Conservation (phyloP, 2,797 vertebrate genomes). For the Otus scops region DNA sequence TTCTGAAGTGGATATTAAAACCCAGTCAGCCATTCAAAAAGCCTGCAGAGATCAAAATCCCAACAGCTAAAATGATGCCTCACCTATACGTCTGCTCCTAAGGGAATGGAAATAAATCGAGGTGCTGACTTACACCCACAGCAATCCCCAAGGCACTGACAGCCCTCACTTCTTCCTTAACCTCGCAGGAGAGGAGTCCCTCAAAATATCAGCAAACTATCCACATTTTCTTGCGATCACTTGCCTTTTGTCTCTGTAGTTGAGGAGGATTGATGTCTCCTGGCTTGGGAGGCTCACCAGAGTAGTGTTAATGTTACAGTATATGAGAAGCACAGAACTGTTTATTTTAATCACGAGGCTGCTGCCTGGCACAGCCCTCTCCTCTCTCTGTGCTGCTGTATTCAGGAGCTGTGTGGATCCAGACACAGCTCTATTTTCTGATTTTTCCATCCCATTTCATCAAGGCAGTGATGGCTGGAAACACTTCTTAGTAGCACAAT, state of each 20-base stretch:
- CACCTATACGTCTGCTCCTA: neutral
- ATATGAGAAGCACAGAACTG: neutral
- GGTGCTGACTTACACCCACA: neutral
- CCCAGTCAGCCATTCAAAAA: neutral
- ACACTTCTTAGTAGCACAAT: slow-evolving; percentile 17
- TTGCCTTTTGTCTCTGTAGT: neutral
- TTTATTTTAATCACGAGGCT: neutral
- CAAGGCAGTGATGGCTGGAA: neutral
- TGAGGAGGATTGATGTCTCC: neutral
- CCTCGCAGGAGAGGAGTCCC: neutral
- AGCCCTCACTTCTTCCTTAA: neutral
- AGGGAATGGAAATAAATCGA: neutral
- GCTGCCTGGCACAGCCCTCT: neutral
- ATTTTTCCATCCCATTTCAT: slow-evolving; percentile 27
- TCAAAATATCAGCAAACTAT: neutral
- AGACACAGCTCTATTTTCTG: slow-evolving; percentile 14
- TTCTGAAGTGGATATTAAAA: neutral
- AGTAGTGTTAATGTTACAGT: neutral
- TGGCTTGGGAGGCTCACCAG: neutral
- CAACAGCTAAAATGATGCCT: neutral
- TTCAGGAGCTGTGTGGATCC: neutral
- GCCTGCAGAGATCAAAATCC: neutral
- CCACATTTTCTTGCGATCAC: neutral
- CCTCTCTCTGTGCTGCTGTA: neutral
- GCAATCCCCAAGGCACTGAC: neutral